These are phyloP conservation scores for Trachelus troglodyta DNA, from an alignment of 2,888 invertebrate species.

Conservation along the genomic window DNA sequence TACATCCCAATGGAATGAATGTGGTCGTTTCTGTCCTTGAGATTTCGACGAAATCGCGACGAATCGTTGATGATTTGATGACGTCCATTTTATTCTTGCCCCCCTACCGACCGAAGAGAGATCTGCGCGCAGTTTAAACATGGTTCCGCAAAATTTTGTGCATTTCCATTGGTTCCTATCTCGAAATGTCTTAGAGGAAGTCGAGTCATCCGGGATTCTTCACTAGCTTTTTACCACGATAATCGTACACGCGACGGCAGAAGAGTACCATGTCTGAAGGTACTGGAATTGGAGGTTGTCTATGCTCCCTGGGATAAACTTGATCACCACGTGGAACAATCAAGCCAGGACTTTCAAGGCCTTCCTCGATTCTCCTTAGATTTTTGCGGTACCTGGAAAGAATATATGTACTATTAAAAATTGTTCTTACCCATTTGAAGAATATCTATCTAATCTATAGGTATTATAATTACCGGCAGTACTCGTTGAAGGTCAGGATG, in stretches of 20 bases:
- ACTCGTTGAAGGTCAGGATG: constrained; percentile 95
- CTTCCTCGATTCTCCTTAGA: constrained; percentile 82
- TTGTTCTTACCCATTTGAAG: neutral
- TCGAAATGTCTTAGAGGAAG: constrained; percentile 48
- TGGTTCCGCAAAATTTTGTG: constrained; percentile 42
- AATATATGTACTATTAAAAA: neutral
- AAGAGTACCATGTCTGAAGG: constrained; percentile 90
- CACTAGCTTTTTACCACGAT: constrained; percentile 78
- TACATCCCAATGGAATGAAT: neutral
- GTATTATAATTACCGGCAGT: constrained; percentile 80
- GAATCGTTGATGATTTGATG: neutral
- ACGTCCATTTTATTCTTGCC: neutral
- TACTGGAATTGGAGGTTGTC: constrained; percentile 76
- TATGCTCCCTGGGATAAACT: constrained; percentile 68
- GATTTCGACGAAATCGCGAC: neutral
- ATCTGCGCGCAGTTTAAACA: constrained; percentile 55
- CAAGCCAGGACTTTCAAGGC: constrained; percentile 75
- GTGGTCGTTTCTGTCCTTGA: neutral
- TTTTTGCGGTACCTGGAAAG: constrained; percentile 83
- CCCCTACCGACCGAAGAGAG: constrained; percentile 44
- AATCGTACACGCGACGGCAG: constrained; percentile 95
- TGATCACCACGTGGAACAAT: constrained; percentile 81
- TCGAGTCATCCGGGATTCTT: constrained; percentile 66
- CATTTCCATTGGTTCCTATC: constrained; percentile 52
- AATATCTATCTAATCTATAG: too few species aligned